Conservation (phyloP, 2,888 invertebrate species). For the Xanthorhoe designata region DNA sequence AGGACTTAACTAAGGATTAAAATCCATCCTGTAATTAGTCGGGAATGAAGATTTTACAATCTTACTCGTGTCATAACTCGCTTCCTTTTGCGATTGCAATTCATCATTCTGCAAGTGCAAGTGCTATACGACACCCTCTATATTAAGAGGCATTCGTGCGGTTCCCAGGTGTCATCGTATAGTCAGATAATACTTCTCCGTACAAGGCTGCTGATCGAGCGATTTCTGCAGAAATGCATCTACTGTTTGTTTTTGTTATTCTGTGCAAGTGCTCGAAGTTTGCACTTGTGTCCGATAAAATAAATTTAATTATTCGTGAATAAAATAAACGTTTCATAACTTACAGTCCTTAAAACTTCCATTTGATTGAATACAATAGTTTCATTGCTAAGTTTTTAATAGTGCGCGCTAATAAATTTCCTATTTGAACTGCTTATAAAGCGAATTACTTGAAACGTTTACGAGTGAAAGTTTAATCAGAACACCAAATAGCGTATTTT, state of each 20-base stretch:
- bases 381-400: constrained; percentile 1
- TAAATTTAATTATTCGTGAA: background rate
- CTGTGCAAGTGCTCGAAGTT: constrained; percentile 16
- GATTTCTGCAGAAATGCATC: constrained; percentile 42
- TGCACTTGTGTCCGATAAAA: constrained; percentile 24
- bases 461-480: constrained; percentile 39
- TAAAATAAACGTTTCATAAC: background rate
- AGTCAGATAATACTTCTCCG: constrained; percentile 67
- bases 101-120: constrained; percentile 36
- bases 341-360: background rate
- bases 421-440: background rate
- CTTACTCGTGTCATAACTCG: constrained; percentile 4
- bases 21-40: background rate
- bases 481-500: constrained; percentile 26
- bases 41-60: background rate
- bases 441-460: constrained; percentile 9
- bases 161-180: constrained; percentile 56
- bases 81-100: constrained; percentile 21
- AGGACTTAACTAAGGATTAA: background rate
- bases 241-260: constrained; percentile 26
- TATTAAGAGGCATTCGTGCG: constrained; percentile 25
- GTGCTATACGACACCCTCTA: constrained; percentile 28
- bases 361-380: background rate
- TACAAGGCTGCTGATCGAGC: constrained; percentile 56
- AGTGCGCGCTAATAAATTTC: background rate